Conservation (phyloP, 2,888 invertebrate genomes). For the Nebria brevicollis region DNA sequence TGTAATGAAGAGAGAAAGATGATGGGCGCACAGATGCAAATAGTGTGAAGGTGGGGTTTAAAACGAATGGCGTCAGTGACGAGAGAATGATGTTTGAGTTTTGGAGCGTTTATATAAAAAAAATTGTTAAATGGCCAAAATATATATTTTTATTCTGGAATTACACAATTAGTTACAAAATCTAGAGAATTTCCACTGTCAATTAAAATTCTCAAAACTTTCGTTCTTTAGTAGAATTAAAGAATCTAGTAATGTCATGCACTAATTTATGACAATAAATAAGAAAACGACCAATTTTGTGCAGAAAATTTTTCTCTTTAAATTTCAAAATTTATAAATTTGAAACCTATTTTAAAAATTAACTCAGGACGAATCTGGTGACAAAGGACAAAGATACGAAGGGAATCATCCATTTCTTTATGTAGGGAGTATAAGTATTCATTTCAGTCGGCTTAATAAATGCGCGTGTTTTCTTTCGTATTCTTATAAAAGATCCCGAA, state of each 20-base stretch:
- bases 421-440: constrained; percentile 20
- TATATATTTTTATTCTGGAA: too few species aligned
- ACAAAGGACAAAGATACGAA: background rate
- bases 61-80: background rate
- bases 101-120: background rate
- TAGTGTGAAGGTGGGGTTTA: background rate
- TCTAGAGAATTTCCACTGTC: too few species aligned
- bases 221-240: too few species aligned
- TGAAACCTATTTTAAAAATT: too few species aligned
- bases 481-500: constrained; percentile 30
- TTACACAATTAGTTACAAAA: too few species aligned
- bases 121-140: background rate
- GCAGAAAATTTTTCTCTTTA: too few species aligned
- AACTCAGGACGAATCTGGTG: background rate
- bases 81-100: background rate
- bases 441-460: constrained; percentile 38
- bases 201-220: too few species aligned
- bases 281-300: too few species aligned
- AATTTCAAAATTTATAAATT: too few species aligned
- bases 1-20: constrained; percentile 47
- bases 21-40: constrained; percentile 20
- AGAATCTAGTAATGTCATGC: too few species aligned
- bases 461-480: constrained; percentile 32
- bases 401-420: background rate
- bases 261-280: too few species aligned